Base-by-base conservation (phyloP, 1,140 invertebrate species). In the Tribolium castaneum region DNA sequence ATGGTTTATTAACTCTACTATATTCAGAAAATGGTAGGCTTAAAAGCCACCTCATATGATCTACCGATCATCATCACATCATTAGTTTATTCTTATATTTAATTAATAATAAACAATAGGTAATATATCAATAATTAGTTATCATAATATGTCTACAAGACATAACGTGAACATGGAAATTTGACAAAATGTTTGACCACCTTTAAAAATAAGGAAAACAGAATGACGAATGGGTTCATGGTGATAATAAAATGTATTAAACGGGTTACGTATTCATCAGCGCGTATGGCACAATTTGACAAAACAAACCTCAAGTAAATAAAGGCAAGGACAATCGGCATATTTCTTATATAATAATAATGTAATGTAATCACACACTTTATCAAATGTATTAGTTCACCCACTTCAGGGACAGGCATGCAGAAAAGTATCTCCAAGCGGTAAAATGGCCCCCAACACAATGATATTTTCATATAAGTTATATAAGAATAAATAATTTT, bases 1-100 rank as follows among this genome's bases (percentile, higher is more conserved):
- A 85, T 86, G 85, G 84, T 86, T 87, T 87, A 87, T 87, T 86
- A 86, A 86, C 85, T 85, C 85, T 87, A 86, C 84, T 86, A 86
- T 87, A 87, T 85, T 87, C 84, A 86, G 85, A 86, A 86, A 87
- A 86, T 84, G 82, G 81, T 83, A 81, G 85, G 80, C 81, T 81
- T 82, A 80, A 83, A 84, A 86, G 80, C 84, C 84, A 78, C 82
- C 82, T 85, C 83, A 80, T 84, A 86, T 86, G 85, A 87, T 86
- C 85, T 83, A 83, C 79, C 74, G 85, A 86, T 86, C 85, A 87
- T 87, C 84, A 87, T 87, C 86, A 87, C 86, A 87, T 86, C 85
- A 86, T 86, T 87, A 87, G 85, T 87, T 86, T 86, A 86, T 86
- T 84, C 83, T 85, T 86, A 86, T 86, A 83, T 82, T 84, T 85